Conservation (phyloP, 2,113 vertebrate genomes). For the Rutilus rutilus region DNA sequence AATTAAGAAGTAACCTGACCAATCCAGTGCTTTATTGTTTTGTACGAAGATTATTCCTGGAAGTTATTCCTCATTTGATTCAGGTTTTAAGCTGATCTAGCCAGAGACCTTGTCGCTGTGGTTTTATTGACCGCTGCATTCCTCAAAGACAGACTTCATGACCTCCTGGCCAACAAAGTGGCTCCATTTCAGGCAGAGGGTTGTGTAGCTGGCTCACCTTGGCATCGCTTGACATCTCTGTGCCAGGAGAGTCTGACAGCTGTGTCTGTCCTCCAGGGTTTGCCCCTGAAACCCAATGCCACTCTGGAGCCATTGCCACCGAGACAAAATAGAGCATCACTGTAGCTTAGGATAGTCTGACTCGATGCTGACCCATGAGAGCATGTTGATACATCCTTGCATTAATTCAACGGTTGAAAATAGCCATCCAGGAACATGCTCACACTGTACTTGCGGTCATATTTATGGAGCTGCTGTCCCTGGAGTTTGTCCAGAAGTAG, state of each 20-base stretch:
- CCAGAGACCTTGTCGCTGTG: neutral
- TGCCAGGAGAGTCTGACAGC: neutral
- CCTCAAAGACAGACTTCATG: neutral
- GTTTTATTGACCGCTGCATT: neutral
- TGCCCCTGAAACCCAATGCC: conserved; percentile 23
- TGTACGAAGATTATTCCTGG: neutral
- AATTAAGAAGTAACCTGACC: neutral
- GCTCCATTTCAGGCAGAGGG: neutral
- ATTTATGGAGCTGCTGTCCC: conserved; percentile 24
- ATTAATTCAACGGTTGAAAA: conserved; percentile 38
- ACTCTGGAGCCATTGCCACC: conserved; percentile 11
- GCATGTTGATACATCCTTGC: conserved; percentile 16
- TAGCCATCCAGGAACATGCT: conserved; percentile 18
- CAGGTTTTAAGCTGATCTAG: neutral
- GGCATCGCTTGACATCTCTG: neutral
- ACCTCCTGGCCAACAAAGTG: neutral
- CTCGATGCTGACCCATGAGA: conserved; percentile 14
- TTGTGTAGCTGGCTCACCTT: conserved; percentile 1
- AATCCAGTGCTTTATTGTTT: neutral
- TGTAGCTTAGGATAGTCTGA: conserved; percentile 30
- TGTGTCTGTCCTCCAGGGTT: conserved; percentile 32
- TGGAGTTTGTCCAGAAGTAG: conserved; percentile 34
- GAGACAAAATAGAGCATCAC: conserved; percentile 16
- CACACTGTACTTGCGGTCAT: conserved; percentile 25
- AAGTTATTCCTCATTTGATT: neutral